Percentiles rank a stretch among this genome's conserved stretches.
phyloP scores from a whole-genome alignment of 1,140 invertebrate genomes.

The Globodera rostochiensis region DNA sequence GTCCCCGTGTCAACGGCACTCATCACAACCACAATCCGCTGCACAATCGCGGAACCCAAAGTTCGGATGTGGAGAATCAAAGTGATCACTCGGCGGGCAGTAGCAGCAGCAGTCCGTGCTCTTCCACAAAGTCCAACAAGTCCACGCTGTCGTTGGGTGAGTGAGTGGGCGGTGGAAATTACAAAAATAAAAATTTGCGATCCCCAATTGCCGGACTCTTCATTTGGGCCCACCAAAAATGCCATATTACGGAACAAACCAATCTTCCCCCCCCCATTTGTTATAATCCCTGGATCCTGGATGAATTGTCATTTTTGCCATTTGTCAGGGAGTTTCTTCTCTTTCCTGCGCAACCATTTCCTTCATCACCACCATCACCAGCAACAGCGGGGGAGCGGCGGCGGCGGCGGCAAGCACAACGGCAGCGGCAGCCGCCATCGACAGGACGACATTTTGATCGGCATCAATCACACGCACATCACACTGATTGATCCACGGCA shows the following conservation, averaged over 20 bases:
- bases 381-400: not conserved
- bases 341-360: not conserved
- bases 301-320: not conserved
- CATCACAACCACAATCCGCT: not conserved
- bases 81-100: not conserved
- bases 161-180: not conserved
- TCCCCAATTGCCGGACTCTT: no score
- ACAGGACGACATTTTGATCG: constrained; percentile 35
- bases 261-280: no score
- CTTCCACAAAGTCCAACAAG: constrained; percentile 12
- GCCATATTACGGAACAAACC: no score
- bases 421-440: not conserved
- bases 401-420: not conserved
- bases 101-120: constrained; percentile 24
- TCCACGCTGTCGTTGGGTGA: constrained; percentile 10
- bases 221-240: no score
- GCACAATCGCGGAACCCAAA: not conserved
- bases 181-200: no score
- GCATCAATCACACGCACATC: constrained; percentile 48
- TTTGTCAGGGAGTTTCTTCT: not conserved
- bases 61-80: not conserved
- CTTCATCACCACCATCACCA: not conserved
- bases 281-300: no score
- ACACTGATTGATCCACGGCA: constrained; percentile 42
- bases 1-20: not conserved